phyloP scores from a whole-genome alignment of 2,888 invertebrate genomes.

The Meteorus cinctellus region DNA sequence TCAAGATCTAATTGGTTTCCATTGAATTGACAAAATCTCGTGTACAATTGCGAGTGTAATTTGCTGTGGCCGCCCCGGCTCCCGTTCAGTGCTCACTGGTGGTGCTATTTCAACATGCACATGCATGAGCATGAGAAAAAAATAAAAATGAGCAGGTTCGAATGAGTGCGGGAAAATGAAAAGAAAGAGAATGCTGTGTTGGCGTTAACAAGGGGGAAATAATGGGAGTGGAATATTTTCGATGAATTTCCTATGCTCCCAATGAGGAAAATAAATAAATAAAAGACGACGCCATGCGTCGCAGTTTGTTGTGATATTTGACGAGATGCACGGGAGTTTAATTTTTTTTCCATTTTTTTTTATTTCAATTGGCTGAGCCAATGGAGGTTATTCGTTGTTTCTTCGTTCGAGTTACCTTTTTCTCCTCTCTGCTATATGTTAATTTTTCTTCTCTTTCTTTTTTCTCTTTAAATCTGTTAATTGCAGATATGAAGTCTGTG shows the following conservation, averaged over 20 bases:
- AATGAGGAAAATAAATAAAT: slow-evolving; percentile 10
- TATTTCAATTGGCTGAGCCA: slow-evolving; percentile 63
- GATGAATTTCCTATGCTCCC: slow-evolving; percentile 36
- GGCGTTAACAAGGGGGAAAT: slow-evolving; percentile 27
- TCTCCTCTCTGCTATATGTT: slow-evolving; percentile 23
- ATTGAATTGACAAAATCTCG: slow-evolving; percentile 24
- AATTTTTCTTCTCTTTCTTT: slow-evolving; percentile 12
- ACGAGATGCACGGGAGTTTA: slow-evolving; percentile 60
- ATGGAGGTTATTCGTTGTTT: slow-evolving; percentile 57
- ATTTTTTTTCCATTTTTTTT: slow-evolving; percentile 39
- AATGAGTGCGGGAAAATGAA: slow-evolving; percentile 1
- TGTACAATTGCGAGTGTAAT: not conserved
- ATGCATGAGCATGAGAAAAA: slow-evolving; percentile 9
- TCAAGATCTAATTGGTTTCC: slow-evolving; percentile 4
- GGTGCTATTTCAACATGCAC: slow-evolving; percentile 16
- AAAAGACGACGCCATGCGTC: slow-evolving; percentile 40
- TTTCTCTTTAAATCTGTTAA: slow-evolving; percentile 42
- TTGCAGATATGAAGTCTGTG: slow-evolving; percentile 63
- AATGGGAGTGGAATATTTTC: slow-evolving; percentile 27
- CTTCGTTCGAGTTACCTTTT: slow-evolving; percentile 56
- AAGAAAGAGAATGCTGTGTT: slow-evolving; percentile 7
- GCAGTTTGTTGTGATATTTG: slow-evolving; percentile 68
- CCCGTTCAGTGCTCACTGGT: not conserved
- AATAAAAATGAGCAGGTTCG: not conserved
- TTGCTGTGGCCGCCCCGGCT: not conserved